Evolutionary conservation across 2,113 vertebrate genomes (phyloP).

Genomic region (Eublepharis macularius): DNA sequence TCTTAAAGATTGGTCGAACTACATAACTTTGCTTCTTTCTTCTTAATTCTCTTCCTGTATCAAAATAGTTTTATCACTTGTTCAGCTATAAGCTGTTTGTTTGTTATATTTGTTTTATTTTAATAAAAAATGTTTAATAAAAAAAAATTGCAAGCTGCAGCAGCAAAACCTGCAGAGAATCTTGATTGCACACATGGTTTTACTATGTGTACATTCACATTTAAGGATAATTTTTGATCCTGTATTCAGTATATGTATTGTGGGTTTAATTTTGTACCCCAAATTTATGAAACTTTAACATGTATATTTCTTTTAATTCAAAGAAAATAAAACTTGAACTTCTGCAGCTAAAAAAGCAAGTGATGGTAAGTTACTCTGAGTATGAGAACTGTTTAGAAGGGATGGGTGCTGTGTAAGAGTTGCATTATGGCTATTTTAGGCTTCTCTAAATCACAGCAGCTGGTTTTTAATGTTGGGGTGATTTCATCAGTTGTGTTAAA

Average conservation of each 20-base stretch:
- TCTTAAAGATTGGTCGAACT: too few species aligned
- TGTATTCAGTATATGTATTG: not conserved
- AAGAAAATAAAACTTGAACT: conserved; percentile 94
- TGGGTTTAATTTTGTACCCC: not conserved
- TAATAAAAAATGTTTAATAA: too few species aligned
- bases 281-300: not conserved
- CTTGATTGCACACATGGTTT: not conserved
- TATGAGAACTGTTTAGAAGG: not conserved
- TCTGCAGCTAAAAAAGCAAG: conserved; percentile 84
- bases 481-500: not conserved
- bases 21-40: too few species aligned
- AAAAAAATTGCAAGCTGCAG: not conserved
- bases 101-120: too few species aligned
- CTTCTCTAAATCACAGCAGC: not conserved
- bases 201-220: not conserved
- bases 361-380: conserved; percentile 79
- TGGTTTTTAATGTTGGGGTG: not conserved
- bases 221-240: not conserved
- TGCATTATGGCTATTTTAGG: fast-evolving
- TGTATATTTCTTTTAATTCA: conserved; percentile 31
- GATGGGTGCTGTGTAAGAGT: conserved; percentile 11
- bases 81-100: too few species aligned
- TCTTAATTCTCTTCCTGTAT: too few species aligned
- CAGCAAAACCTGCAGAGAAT: not conserved
- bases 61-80: too few species aligned